phyloP scores from a whole-genome alignment of 2,113 vertebrate species.

The Phalacrocorax aristotelis region DNA sequence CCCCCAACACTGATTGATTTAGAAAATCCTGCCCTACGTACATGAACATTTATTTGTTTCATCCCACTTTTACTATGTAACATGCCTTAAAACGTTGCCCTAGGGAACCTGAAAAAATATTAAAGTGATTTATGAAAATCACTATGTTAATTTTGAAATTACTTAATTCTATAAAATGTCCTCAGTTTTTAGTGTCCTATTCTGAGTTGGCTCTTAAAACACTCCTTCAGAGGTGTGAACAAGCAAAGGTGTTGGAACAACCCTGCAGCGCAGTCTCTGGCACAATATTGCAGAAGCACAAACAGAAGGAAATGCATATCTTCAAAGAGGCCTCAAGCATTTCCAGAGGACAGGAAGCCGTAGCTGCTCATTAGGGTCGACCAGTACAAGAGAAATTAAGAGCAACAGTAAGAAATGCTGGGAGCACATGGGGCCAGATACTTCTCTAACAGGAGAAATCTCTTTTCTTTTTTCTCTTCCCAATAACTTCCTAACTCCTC shows the following conservation, averaged over 20 bases:
- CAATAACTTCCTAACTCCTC: not conserved
- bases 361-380: not conserved
- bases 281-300: not conserved
- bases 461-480: not conserved
- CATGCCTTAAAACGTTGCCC: conserved; percentile 32
- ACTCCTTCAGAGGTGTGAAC: not conserved
- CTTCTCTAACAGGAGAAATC: not conserved
- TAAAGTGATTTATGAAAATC: conserved; percentile 35
- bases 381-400: not conserved
- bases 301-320: not conserved
- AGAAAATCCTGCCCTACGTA: not conserved
- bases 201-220: not conserved
- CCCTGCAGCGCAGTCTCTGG: not conserved
- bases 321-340: accelerated
- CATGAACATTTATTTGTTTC: not conserved
- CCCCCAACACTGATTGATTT: not conserved
- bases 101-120: conserved; percentile 5
- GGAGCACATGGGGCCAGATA: not conserved
- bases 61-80: not conserved
- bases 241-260: not conserved
- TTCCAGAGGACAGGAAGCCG: not conserved
- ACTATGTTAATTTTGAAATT: conserved; percentile 22
- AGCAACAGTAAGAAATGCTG: not conserved
- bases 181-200: not conserved
- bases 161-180: not conserved